Base-by-base conservation (phyloP, 2,797 vertebrate species). In the Arnoldichthys spilopterus region DNA sequence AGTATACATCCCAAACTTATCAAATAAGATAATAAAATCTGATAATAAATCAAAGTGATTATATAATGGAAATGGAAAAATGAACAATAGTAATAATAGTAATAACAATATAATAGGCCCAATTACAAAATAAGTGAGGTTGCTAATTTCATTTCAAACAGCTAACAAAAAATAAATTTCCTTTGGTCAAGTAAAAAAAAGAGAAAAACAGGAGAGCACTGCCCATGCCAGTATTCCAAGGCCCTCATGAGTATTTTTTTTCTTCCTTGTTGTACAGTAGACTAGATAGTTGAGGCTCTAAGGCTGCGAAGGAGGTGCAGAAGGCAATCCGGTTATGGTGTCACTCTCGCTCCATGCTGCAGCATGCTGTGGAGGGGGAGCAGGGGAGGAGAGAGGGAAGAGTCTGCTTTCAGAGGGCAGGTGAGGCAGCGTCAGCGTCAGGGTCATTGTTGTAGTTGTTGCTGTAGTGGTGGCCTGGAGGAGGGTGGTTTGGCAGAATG, bases 391-490 rank as follows among this genome's bases (percentile, higher is more conserved):
- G 91, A 0, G 91, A 90, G 58, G 77, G 94, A 92, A 0, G 82
- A 90, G 90, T 79, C 90, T 56, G 68, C 72, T 62, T 86, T 94
- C 91, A 94, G 86, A 96, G 93, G 11, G 93, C 92, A 12, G 95
- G 95, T 86, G 96, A 96, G 84, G 95, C 96, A 83, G 92, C 96
- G 45, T 99, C 97, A 0, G 95, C 90, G 75, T 99, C 97, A 30
- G 92, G 92, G 87, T 98, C 96, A 1, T 92, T 95, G 92, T 89
- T 94, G 40, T 90, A 94, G 93, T 90, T 93, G 92, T 92, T 92
- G 91, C 91, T 93, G 93, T 93, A 93, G 83, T 93, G 91, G 84
- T 90, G 93, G 83, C 80, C 91, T 34, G 95, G 92, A 4, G 92
- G 90, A 5, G 96, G 96, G 3, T 95, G 96, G 85, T 93, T 95